Evolutionary conservation across 2,888 invertebrate species (phyloP).

Genomic region (Villa cingulata): DNA sequence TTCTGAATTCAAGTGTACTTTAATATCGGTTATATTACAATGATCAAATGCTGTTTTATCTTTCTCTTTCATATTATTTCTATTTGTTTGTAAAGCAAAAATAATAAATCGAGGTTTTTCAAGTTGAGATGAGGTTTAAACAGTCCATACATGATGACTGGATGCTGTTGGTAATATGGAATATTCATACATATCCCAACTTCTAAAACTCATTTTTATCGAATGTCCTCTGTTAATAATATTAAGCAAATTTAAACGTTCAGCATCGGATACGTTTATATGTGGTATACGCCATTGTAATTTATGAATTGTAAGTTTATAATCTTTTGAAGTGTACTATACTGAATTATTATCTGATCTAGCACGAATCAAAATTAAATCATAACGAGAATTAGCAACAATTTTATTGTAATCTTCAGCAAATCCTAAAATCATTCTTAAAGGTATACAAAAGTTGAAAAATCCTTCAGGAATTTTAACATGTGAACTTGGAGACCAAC

Average conservation of each 20-base stretch:
- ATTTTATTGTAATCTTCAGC: slow-evolving; percentile 27
- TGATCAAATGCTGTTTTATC: slow-evolving; percentile 16
- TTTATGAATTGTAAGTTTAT: slow-evolving; percentile 12
- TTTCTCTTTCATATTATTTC: slow-evolving; percentile 25
- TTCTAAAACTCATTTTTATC: too few species aligned
- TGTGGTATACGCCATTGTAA: slow-evolving; percentile 17
- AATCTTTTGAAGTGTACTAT: slow-evolving; percentile 1
- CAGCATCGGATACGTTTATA: slow-evolving; percentile 4
- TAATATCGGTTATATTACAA: slow-evolving; percentile 25
- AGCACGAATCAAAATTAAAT: slow-evolving; percentile 16
- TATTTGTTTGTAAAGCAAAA: slow-evolving; percentile 29
- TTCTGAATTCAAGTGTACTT: slow-evolving; percentile 26
- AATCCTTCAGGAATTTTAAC: slow-evolving; percentile 7
- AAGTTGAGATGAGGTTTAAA: slow-evolving; percentile 24
- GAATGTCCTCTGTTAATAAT: slow-evolving; percentile 2
- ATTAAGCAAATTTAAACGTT: slow-evolving; percentile 3
- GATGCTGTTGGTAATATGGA: slow-evolving; percentile 19
- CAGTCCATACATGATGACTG: slow-evolving; percentile 23
- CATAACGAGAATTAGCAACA: slow-evolving; percentile 27
- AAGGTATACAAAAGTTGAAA: slow-evolving; percentile 16
- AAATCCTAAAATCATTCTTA: slow-evolving; percentile 25
- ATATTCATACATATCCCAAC: slow-evolving; percentile 9
- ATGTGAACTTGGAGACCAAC: slow-evolving; percentile 9
- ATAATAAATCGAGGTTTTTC: slow-evolving; percentile 28
- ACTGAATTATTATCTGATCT: slow-evolving; percentile 8